These are phyloP conservation scores for Telenomus remus DNA, from an alignment of 1,140 invertebrate genomes.

Conservation along the genomic window DNA sequence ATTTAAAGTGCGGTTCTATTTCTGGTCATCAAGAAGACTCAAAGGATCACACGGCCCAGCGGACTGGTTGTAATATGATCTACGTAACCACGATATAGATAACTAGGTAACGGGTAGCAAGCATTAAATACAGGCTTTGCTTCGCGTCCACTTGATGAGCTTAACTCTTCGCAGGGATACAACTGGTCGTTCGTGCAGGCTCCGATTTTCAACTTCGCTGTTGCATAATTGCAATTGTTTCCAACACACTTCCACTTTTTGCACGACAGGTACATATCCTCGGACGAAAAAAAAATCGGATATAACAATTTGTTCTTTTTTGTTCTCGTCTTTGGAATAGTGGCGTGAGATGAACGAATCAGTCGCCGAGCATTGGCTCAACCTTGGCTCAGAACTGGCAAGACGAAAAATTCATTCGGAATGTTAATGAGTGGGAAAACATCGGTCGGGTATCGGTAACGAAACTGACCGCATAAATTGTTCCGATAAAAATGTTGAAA, in stretches of 20 bases:
- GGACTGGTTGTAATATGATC: slow-evolving; percentile 69
- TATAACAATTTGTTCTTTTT: too few relatives aligned
- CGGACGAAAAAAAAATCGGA: too few relatives aligned
- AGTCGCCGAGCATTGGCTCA: too few relatives aligned
- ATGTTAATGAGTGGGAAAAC: too few relatives aligned
- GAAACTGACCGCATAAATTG: slow-evolving; percentile 50
- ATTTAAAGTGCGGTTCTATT: slow-evolving; percentile 55
- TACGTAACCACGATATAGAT: slow-evolving; percentile 67
- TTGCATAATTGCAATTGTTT: slow-evolving; percentile 35
- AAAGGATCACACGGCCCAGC: slow-evolving; percentile 56
- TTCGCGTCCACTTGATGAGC: slow-evolving; percentile 55
- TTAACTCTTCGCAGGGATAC: slow-evolving; percentile 47
- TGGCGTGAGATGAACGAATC: too few relatives aligned
- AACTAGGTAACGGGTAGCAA: slow-evolving; percentile 72
- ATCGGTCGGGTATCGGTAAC: too few relatives aligned
- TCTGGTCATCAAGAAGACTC: slow-evolving; percentile 44
- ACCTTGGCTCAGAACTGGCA: too few relatives aligned
- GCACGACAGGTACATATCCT: background rate
- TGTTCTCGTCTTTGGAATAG: too few relatives aligned
- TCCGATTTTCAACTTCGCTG: slow-evolving; percentile 30
- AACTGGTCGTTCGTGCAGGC: slow-evolving; percentile 38
- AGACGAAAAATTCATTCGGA: too few relatives aligned
- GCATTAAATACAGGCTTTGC: slow-evolving; percentile 63
- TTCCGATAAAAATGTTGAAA: slow-evolving; percentile 60
- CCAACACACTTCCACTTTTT: background rate